Evolutionary conservation across 2,797 vertebrate species (phyloP).

Genomic region (Rhinoraja longicauda): DNA sequence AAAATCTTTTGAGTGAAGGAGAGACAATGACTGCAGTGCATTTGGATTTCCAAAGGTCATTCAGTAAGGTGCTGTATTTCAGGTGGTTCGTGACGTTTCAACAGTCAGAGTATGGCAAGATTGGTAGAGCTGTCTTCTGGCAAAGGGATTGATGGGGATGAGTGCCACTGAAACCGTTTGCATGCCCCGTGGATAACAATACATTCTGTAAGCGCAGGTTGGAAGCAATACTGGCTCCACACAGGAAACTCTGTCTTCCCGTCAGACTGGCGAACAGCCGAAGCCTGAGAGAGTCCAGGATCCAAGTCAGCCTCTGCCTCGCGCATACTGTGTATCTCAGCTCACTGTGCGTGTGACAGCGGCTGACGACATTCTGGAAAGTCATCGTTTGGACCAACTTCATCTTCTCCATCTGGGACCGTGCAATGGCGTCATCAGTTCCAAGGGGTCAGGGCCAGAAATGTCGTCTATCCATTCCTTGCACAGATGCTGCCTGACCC

Average conservation of each 20-base stretch:
- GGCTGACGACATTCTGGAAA: conserved; percentile 18
- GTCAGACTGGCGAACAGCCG: neutral
- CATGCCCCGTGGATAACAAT: no score
- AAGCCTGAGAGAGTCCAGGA: neutral
- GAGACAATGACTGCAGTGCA: no score
- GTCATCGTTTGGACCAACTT: neutral
- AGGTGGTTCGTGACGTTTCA: no score
- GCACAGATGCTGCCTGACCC: no score
- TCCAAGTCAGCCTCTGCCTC: conserved; percentile 12
- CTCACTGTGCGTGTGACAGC: conserved; percentile 34
- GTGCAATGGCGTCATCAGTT: neutral
- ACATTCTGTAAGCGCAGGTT: neutral
- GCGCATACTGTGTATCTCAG: conserved; percentile 19
- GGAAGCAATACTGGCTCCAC: neutral
- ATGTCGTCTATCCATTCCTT: no score
- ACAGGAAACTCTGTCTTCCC: neutral
- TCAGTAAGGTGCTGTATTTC: no score
- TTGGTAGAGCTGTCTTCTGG: no score
- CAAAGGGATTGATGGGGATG: neutral
- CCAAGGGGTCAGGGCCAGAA: neutral
- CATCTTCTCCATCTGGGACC: neutral
- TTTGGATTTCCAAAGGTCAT: no score
- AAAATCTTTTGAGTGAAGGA: no score
- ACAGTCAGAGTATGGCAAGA: no score
- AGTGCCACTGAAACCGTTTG: neutral